Base-by-base conservation (phyloP, 2,797 vertebrate genomes). In the Fistularia tabacaria region DNA sequence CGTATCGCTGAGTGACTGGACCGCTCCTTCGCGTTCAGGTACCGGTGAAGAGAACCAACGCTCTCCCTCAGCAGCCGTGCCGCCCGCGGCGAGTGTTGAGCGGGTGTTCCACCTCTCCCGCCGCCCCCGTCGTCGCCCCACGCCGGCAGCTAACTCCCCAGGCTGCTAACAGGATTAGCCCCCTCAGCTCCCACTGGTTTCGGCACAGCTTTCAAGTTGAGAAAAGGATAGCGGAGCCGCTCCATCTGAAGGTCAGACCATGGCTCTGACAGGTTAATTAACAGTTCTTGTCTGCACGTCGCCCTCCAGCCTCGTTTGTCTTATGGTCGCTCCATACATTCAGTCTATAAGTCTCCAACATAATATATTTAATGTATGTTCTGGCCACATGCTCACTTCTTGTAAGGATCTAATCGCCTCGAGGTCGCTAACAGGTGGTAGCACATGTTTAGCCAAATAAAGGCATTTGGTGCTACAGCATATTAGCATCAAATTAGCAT, bases 101-200 rank as follows among this genome's bases (percentile, higher is more conserved):
- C 25, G 25, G 25, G 25, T 25, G 25, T 25, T 25, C 5, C 25
- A 25, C 25, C 25, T 25, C 25, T 5, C 25, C 25, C 25, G 58
- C 42, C 47, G 69, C 65, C 74, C 69, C 59, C 1, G 51, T 39
- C 14, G 54, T 64, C 53, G 6, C 69, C 77, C 54, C 77, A 78
- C 44, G 59, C 73, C 65, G 64, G 68, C 80, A 74, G 58, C 59
- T 40, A 59, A 74, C 63, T 78, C 73, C 73, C 38, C 66, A 1
- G 40, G 48, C 59, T 46, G 69, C 74, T 82, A 83, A 85, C 77
- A 76, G 67, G 81, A 85, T 85, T 75, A 80, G 62, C 25, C 62
- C 73, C 73, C 74, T 51, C 59, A 71, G 73, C 67, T 70, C 25
- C 59, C 60, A 62, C 77, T 85, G 66, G 66, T 85, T 76, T 64